Conservation (phyloP, 2,113 vertebrate genomes). For the Centropus bengalensis region DNA sequence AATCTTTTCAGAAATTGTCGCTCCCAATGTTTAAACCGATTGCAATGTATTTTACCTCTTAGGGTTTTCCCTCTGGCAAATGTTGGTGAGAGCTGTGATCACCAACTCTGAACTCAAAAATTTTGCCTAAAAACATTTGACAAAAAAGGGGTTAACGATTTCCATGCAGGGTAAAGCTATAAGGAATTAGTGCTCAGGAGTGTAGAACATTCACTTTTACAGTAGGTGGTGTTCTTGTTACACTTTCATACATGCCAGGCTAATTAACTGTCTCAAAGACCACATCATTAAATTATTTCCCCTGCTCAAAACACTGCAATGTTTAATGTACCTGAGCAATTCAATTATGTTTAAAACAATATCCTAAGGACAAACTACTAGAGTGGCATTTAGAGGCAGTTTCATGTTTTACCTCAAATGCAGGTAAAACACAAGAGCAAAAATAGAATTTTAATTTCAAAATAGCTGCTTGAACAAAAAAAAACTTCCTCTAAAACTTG, state of each 20-base stretch:
- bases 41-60: neutral
- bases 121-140: constrained; percentile 51
- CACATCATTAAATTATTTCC: constrained; percentile 79
- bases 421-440: constrained; percentile 44
- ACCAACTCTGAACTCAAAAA: neutral
- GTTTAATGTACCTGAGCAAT: constrained; percentile 76
- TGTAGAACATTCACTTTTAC: constrained; percentile 83
- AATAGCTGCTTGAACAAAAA: neutral
- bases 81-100: neutral
- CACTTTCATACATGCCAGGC: constrained; percentile 82
- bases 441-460: neutral
- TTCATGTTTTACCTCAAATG: neutral
- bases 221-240: constrained; percentile 89
- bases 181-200: constrained; percentile 68
- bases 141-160: constrained; percentile 71
- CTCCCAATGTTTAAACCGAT: neutral
- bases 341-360: constrained; percentile 75
- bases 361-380: constrained; percentile 47
- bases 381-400: constrained; percentile 33
- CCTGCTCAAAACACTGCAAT: constrained; percentile 74
- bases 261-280: constrained; percentile 84
- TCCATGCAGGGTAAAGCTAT: constrained; percentile 61
- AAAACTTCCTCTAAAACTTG: constrained; percentile 8
- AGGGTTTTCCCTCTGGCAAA: neutral
- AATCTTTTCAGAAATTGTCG: neutral